Evolutionary conservation across 2,797 vertebrate genomes (phyloP), one percentile per base, ranked within the genome.

Genomic region (Danio kyathit): DNA sequence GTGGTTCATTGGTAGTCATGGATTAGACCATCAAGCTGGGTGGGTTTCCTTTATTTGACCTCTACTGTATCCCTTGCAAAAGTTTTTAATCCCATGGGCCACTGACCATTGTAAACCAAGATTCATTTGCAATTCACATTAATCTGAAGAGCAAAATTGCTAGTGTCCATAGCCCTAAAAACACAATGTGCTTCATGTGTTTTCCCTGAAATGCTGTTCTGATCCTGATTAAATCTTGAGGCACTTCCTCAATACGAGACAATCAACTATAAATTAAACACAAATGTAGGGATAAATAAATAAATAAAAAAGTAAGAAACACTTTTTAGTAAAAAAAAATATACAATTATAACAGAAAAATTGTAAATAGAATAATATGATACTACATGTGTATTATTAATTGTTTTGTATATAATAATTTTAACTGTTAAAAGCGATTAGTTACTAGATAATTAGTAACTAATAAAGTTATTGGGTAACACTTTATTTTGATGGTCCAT

Each of bases 241-340:
- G 46, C 57, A 71, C 46, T 79, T 79, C 76, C 76, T 71, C 38
- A 79, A 21, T 61, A 60, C 71, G 66, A 79, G 65, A 71, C 14
- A 44, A 67, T 77, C 63, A 69, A 41, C 38, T 12, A 52, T 16
- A 61, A 61, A 79, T 70, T 63, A 54, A 71, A 71, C 46, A 14
- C 54, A 78, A 69, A 78, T 71, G 66, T 43, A 29, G n/a, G 66
- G 9, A 61, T 0, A 0, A 61, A 79, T n/a, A n/a, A n/a, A n/a
- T 29, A 29, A 29, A 29, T 29, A 61, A 65, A 79, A 51, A 71
- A 41, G 14, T 7, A 19, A 48, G 13, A 17, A 8, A 41, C 6
- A 41, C 29, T 43, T 63, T 40, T 43, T 49, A n/a, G 40, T 63
- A 40, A 41, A 6, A 61, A 60, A 49, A n/a, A 40, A 4, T 14